Evolutionary conservation across 2,113 vertebrate genomes (phyloP).

Genomic region (Morone chrysops): DNA sequence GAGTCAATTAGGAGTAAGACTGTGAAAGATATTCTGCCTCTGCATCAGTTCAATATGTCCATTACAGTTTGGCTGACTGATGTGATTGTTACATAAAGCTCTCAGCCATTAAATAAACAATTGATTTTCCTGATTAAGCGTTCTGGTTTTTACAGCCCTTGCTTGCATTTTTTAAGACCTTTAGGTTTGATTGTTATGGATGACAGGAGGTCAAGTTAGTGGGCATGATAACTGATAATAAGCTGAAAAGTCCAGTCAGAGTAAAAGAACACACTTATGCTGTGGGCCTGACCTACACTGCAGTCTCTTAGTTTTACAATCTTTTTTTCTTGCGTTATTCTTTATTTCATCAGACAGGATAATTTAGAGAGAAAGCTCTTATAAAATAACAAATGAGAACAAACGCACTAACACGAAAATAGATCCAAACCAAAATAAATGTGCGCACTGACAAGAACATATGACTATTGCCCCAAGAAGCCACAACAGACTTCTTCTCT

Average conservation of each 20-base stretch:
- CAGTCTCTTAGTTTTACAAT: not conserved
- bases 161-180: not conserved
- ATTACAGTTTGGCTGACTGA: constrained; percentile 17
- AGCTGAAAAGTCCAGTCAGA: not conserved
- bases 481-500: not conserved
- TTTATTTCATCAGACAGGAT: not conserved
- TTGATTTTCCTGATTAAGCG: constrained; percentile 25
- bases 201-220: not conserved
- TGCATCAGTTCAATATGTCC: constrained; percentile 12
- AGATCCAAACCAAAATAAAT: constrained; percentile 1
- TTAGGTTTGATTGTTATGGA: constrained; percentile 5
- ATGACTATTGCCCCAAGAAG: not conserved
- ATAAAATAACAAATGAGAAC: not conserved
- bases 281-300: not conserved
- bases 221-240: not conserved
- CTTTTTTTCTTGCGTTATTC: not conserved
- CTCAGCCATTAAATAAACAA: constrained; percentile 15
- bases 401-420: not conserved
- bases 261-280: not conserved
- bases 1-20: constrained; percentile 11
- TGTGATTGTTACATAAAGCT: constrained; percentile 33
- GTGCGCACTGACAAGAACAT: not conserved
- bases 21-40: not conserved
- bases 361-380: not conserved
- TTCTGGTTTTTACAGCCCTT: constrained; percentile 2